phyloP scores from a whole-genome alignment of 2,113 vertebrate species.

The Hemichromis elongatus region DNA sequence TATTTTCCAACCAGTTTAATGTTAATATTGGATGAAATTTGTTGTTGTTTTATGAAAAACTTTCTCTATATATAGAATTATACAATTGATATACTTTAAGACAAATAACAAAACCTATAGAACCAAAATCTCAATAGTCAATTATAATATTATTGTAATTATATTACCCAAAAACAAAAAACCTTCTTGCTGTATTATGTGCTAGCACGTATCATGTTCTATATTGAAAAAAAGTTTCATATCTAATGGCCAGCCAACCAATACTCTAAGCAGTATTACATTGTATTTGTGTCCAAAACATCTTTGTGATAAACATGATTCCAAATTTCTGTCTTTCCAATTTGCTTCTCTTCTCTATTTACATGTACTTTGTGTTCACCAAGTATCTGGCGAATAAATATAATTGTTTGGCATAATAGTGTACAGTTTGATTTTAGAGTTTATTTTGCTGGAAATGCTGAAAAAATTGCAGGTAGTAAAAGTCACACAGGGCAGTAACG shows the following conservation, averaged over 20 bases:
- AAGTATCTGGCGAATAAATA: neutral
- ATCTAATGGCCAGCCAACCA: neutral
- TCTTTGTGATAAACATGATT: neutral
- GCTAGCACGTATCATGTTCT: neutral
- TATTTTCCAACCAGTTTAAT: neutral
- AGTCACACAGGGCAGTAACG: neutral
- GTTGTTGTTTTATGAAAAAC: neutral
- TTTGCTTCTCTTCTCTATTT: neutral
- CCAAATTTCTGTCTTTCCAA: neutral
- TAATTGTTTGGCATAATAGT: neutral
- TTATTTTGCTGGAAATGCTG: neutral
- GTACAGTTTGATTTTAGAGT: neutral
- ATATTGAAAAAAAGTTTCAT: neutral
- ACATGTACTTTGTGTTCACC: neutral
- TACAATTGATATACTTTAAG: neutral
- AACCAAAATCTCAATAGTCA: neutral
- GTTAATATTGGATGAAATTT: neutral
- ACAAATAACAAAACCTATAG: neutral
- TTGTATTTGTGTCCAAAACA: neutral
- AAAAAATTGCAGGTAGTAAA: neutral
- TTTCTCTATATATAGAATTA: no score
- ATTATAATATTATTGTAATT: neutral
- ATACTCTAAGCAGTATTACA: neutral
- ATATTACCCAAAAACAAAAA: neutral
- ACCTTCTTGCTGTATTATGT: neutral